Conservation (phyloP, 2,888 invertebrate genomes). For the Harpalus rubripes region DNA sequence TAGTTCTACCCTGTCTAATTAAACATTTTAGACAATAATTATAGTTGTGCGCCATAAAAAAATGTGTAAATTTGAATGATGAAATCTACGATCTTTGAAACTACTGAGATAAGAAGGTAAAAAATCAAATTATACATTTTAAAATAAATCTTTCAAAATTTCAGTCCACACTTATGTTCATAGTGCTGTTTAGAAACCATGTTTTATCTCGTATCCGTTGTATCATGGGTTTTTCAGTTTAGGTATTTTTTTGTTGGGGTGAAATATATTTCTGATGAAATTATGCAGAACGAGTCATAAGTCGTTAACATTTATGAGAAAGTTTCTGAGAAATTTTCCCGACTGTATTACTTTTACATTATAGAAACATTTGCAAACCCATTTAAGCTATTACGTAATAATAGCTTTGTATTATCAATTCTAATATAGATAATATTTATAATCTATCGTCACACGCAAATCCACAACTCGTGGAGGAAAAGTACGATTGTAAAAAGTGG, state of each 20-base stretch:
- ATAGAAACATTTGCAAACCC: slow-evolving; percentile 22
- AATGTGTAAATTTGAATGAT: too few relatives aligned
- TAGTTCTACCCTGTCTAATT: too few relatives aligned
- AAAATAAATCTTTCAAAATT: background rate
- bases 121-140: too few relatives aligned
- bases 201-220: background rate
- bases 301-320: slow-evolving; percentile 40
- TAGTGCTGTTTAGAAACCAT: background rate
- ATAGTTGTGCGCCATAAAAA: too few relatives aligned
- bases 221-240: slow-evolving; percentile 26
- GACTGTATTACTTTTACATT: slow-evolving; percentile 34
- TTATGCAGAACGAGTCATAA: slow-evolving; percentile 35
- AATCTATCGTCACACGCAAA: slow-evolving; percentile 10
- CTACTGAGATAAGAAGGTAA: too few relatives aligned
- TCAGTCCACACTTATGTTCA: background rate
- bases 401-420: slow-evolving; percentile 21
- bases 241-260: slow-evolving; percentile 1
- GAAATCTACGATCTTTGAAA: too few relatives aligned
- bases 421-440: slow-evolving; percentile 13
- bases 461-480: background rate
- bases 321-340: slow-evolving; percentile 12
- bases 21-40: too few relatives aligned
- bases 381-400: slow-evolving; percentile 24
- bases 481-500: background rate
- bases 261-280: slow-evolving; percentile 22